Conservation (phyloP, 2,797 vertebrate species). For the Sorex maritimensis region DNA sequence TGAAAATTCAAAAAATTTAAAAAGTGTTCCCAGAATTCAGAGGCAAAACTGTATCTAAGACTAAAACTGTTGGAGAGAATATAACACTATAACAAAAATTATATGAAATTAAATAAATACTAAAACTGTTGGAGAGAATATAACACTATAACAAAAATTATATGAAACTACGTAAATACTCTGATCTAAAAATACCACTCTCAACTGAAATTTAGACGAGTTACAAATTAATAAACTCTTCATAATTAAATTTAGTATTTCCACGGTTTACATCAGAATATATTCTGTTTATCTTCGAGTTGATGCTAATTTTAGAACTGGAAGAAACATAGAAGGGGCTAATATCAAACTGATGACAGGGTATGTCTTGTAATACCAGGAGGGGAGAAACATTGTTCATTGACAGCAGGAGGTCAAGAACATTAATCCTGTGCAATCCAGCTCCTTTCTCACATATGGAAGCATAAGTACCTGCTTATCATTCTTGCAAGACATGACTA, state of each 20-base stretch:
- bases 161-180: background rate
- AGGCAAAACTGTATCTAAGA: background rate
- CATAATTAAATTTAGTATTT: background rate
- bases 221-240: background rate
- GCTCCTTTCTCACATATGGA: background rate
- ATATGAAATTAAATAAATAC: background rate
- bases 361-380: background rate
- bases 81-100: too few relatives aligned
- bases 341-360: background rate
- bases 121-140: background rate
- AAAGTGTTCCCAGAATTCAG: constrained; percentile 23
- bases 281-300: background rate
- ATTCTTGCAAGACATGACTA: background rate
- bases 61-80: background rate
- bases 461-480: background rate
- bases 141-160: too few relatives aligned
- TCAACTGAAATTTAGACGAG: background rate
- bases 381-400: background rate
- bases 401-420: background rate
- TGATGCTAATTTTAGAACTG: background rate
- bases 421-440: background rate
- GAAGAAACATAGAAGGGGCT: background rate
- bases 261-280: background rate
- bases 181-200: background rate
- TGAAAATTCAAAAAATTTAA: constrained; percentile 18